phyloP scores from a whole-genome alignment of 2,113 vertebrate species.

The Phyllostomus discolor region DNA sequence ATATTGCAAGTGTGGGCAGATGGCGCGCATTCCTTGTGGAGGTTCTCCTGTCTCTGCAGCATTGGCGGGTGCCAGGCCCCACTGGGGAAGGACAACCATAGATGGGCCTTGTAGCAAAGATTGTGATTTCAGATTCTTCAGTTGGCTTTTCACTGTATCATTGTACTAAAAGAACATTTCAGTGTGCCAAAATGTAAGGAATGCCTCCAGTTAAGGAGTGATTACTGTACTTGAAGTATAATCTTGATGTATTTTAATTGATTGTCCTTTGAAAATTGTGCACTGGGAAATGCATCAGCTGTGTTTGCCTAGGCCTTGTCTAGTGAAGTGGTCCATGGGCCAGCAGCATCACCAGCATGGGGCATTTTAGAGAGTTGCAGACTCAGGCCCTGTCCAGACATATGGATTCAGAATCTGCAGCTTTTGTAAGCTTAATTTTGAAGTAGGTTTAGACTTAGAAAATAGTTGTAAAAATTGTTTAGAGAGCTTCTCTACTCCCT shows the following conservation, averaged over 20 bases:
- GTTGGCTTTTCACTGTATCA: background rate
- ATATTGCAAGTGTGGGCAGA: rapidly evolving
- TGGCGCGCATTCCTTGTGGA: background rate
- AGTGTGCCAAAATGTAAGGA: background rate
- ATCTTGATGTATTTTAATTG: background rate
- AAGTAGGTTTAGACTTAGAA: background rate
- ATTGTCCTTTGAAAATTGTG: background rate
- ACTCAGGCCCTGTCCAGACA: background rate
- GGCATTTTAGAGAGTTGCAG: background rate
- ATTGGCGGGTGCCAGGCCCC: background rate
- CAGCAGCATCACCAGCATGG: background rate
- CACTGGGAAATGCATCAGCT: rapidly evolving
- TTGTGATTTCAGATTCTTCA: background rate
- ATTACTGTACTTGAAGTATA: background rate
- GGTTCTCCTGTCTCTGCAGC: background rate
- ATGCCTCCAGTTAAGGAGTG: background rate
- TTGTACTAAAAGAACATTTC: too few species aligned
- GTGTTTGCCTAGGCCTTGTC: background rate
- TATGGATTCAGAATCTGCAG: background rate
- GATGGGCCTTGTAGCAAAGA: background rate
- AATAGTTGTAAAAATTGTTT: background rate
- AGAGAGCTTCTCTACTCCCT: background rate
- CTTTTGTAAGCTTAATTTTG: background rate
- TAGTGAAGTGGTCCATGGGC: background rate
- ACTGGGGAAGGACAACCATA: background rate